A percentile compares a stretch with the other conserved stretches of the same genome.
phyloP scores from a whole-genome alignment of 1,140 invertebrate genomes.

The Lethrus apterus region DNA sequence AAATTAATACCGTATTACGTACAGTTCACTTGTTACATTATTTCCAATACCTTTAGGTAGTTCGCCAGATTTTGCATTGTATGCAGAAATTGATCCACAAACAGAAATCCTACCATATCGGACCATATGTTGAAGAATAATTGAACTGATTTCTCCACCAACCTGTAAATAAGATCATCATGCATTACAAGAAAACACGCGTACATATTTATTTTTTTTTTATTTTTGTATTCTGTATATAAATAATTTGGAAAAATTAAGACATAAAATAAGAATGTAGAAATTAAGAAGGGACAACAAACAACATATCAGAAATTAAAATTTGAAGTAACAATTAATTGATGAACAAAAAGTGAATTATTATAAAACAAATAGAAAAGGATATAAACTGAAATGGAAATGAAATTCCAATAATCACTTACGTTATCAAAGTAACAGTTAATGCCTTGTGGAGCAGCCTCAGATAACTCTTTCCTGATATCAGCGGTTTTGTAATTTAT shows the following conservation, averaged over 20 bases:
- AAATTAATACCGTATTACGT: background rate
- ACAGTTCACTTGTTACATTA: background rate
- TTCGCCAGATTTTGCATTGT: background rate
- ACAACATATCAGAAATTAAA: no score
- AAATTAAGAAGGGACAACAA: no score
- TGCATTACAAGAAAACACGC: no score
- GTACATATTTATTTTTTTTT: no score
- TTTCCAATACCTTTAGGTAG: background rate
- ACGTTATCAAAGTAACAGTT: slow-evolving; percentile 72
- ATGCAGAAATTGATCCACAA: slow-evolving; percentile 58
- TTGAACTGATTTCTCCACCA: slow-evolving; percentile 56
- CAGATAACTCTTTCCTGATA: slow-evolving; percentile 46
- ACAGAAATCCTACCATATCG: slow-evolving; percentile 52
- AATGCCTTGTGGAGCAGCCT: slow-evolving; percentile 57
- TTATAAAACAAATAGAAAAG: no score
- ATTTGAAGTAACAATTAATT: no score
- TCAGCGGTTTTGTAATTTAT: slow-evolving; percentile 63
- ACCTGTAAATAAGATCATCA: slow-evolving; percentile 51
- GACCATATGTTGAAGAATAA: slow-evolving; percentile 56
- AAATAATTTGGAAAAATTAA: no score
- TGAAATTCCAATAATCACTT: slow-evolving; percentile 18
- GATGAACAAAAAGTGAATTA: no score
- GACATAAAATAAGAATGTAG: no score
- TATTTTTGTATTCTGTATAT: no score
- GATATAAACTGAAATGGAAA: no score